Evolutionary conservation across 2,113 vertebrate genomes (phyloP).

Genomic region (Anser cygnoides): DNA sequence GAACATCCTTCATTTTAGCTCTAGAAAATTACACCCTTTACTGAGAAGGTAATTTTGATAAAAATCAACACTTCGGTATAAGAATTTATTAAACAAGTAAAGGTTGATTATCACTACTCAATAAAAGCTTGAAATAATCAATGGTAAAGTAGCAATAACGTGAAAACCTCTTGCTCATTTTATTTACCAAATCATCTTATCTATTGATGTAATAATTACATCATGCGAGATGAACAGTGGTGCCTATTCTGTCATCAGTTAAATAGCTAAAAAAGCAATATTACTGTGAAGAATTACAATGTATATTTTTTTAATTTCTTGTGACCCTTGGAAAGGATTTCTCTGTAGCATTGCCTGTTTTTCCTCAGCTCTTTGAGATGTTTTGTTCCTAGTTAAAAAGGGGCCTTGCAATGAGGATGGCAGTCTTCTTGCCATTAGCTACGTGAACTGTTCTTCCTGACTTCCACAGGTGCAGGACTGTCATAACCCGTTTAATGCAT

Average conservation of each 20-base stretch:
- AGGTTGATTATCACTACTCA: conserved; percentile 20
- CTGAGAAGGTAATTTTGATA: conserved; percentile 25
- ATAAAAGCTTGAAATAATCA: conserved; percentile 13
- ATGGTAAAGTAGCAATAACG: neutral
- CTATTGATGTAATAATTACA: neutral
- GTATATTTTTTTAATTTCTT: neutral
- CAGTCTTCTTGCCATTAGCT: neutral
- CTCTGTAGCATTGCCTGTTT: neutral
- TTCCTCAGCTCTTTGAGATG: rapidly evolving
- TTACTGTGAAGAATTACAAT: neutral
- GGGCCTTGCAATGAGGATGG: neutral
- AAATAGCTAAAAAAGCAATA: neutral
- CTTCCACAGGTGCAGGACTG: neutral
- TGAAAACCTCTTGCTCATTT: neutral
- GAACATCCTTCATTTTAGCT: conserved; percentile 12
- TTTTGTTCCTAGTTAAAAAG: neutral
- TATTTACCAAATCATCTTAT: neutral
- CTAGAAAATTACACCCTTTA: conserved; percentile 32
- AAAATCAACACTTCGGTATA: conserved; percentile 38
- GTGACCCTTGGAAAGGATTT: neutral
- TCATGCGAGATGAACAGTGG: neutral
- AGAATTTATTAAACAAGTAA: conserved; percentile 40
- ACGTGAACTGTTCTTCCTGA: neutral
- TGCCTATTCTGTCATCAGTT: neutral
- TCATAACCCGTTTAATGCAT: neutral